Conservation (phyloP, 2,888 invertebrate genomes). For the Cerastoderma edule region DNA sequence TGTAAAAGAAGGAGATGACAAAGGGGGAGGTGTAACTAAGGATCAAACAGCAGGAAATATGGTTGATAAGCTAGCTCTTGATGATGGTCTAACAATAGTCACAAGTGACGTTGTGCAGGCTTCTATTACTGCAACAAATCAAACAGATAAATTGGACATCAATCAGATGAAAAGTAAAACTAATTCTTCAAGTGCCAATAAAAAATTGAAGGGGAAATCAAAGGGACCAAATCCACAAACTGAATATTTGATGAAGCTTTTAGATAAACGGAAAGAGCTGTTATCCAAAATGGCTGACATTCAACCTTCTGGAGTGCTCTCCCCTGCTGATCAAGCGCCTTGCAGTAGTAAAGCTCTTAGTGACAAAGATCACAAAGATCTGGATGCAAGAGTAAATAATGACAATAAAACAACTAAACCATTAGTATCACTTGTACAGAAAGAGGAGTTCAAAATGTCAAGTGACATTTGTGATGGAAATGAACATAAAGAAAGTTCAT, state of each 20-base stretch:
- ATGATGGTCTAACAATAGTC: not conserved
- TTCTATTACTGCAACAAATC: not conserved
- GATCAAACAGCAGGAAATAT: not conserved
- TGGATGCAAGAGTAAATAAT: no score
- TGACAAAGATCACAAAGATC: no score
- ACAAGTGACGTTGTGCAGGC: not conserved
- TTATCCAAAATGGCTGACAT: constrained; percentile 71
- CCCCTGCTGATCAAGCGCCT: no score
- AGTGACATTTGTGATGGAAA: no score
- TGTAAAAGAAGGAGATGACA: not conserved
- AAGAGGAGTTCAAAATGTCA: no score
- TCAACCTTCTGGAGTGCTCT: constrained; percentile 30
- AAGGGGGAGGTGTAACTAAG: not conserved
- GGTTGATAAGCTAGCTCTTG: not conserved
- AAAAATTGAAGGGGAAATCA: constrained; percentile 6
- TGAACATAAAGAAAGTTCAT: no score
- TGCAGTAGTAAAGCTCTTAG: no score
- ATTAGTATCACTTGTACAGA: no score
- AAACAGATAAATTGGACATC: not conserved
- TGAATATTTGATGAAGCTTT: constrained; percentile 69
- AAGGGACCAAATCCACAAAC: constrained; percentile 50
- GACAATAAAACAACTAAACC: no score
- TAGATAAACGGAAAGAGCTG: constrained; percentile 70
- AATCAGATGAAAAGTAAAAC: no score
- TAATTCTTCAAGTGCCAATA: not conserved